Evolutionary conservation across 2,113 vertebrate species (phyloP).

Genomic region (Bufo gargarizans): DNA sequence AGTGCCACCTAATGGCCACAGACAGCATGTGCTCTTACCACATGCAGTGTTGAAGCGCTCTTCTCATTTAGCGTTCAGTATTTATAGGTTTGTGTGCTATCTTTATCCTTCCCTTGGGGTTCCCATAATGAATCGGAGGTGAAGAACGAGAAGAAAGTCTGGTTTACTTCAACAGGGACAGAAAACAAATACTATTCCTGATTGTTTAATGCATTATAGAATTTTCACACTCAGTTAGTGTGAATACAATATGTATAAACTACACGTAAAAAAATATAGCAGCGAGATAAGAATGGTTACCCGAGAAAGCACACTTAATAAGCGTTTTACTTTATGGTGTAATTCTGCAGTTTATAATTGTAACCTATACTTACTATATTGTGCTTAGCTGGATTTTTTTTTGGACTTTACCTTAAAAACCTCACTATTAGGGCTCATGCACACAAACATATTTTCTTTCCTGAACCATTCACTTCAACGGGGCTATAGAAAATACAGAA

Average conservation of each 20-base stretch:
- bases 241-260: not conserved
- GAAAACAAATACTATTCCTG: not conserved
- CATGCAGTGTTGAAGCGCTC: not conserved
- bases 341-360: not conserved
- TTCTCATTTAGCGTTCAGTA: conserved; percentile 9
- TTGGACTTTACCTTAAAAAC: not conserved
- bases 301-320: not conserved
- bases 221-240: not conserved
- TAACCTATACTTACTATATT: not conserved
- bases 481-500: no score
- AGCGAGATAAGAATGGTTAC: not conserved
- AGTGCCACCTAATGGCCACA: not conserved
- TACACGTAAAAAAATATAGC: not conserved
- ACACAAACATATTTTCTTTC: no score
- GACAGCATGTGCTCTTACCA: not conserved
- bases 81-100: conserved; percentile 22
- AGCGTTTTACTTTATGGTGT: not conserved
- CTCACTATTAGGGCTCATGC: not conserved
- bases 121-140: conserved; percentile 13
- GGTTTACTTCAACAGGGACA: not conserved
- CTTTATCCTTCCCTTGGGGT: conserved; percentile 7
- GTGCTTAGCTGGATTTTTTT: not conserved
- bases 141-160: conserved; percentile 21
- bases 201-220: not conserved
- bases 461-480: no score